Base-by-base conservation (phyloP, 92 coral and sea anemone genomes). In the Phenganax subtilis region DNA sequence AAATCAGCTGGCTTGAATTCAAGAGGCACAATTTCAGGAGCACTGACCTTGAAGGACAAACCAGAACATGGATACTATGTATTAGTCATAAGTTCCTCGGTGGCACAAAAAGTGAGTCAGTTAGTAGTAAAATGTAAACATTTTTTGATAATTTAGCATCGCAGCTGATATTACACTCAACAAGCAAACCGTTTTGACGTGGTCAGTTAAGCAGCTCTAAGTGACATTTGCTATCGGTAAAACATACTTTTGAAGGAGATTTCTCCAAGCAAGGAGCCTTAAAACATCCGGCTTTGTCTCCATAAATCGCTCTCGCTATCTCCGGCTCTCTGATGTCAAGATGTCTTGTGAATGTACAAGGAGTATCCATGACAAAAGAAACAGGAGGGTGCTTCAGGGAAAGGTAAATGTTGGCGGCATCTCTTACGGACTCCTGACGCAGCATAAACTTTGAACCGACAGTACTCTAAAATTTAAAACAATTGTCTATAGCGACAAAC, bases 351-450 rank as follows among this genome's bases (percentile, higher is more conserved):
- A 67, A 67, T n/a, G 16, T 20, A 37, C 72, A 67, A 6, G 72
- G 72, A 27, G 72, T 67, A 67, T 67, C 72, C 44, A 27, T 9
- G 11, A 67, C 72, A 37, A 67, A 67, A 67, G 28, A 44, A 27
- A 9, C 31, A 37, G 72, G 72, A 14, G 72, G 72, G 17, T 67
- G 28, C 52, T 67, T 67, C 28, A 67, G 52, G 44, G 72, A 67
- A 12, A 67, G 72, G 15, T 67, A 67, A 67, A 67, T 12, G 28
- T 67, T 44, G 11, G 72, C 72, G 44, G 72, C 72, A 67, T 67
- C 72, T 37, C 72, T 27, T 12, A 67, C 72, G n/a, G 72, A 67
- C 52, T 67, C 72, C 17, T 67, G 72, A 29, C n/a, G 52, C 52
- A 67, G 44, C 17, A n/a, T 9, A 67, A 67, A 67, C 28, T 67